Evolutionary conservation across 92 coral and sea anemone genomes (phyloP), one percentile per base, ranked within the genome.

Genomic region (Porites rus): DNA sequence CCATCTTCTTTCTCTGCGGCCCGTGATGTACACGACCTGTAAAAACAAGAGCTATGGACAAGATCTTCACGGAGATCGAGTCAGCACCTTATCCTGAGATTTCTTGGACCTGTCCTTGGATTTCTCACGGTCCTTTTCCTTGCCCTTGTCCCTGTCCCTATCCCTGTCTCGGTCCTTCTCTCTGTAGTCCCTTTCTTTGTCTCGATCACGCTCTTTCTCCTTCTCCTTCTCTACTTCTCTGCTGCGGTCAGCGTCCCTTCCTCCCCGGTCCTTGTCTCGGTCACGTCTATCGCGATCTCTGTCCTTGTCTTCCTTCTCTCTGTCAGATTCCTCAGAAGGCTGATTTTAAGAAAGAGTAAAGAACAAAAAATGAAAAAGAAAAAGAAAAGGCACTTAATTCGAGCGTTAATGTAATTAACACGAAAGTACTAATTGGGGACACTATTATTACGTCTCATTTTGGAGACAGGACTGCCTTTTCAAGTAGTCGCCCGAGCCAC

Each of bases 241-340:
- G 60, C 88, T 89, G 22, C 92, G 82, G 51, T 92, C 95, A 70
- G 71, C 63, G 7, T 93, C 96, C 51, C 77, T 88, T 18, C 89
- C 90, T 83, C 69, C 82, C 20, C 92, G 84, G 10, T 93, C 96
- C 60, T 72, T 88, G 22, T 93, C 92, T 65, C 88, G 83, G 10
- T 85, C 88, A 11, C 88, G 91, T 56, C 90, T 85, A 18, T 84
- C 93, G 60, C 74, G 70, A 1, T 92, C 95, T 53, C 73, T 77
- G 22, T 91, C 90, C 65, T 72, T 80, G 58, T 77, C 92, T 21
- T 94, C 98, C 80, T 92, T 97, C 65, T 94, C 98, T 17, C 95
- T 86, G 19, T 95, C 99, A 2, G 99, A 97, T 46, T 92, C 99
- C 2, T 92, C 94, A 7, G 97, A 90, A 17, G 97, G 98, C 98